phyloP scores from a whole-genome alignment of 1,140 invertebrate species.

The Drosophila orena region DNA sequence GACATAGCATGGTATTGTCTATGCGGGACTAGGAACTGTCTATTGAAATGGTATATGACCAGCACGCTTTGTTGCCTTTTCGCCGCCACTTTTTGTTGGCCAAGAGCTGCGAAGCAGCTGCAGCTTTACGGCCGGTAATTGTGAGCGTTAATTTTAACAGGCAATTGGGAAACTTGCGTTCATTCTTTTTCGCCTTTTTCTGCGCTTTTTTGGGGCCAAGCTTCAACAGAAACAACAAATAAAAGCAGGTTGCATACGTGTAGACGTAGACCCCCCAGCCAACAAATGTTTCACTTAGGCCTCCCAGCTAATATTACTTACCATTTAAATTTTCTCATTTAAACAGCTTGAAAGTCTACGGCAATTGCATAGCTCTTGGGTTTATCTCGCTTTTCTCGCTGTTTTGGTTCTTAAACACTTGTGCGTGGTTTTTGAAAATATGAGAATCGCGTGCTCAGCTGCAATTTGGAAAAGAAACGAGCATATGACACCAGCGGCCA shows the following conservation, averaged over 20 bases:
- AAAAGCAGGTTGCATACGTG: constrained; percentile 4
- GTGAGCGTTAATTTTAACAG: constrained; percentile 51
- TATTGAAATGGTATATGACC: constrained; percentile 43
- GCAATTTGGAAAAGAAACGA: constrained; percentile 51
- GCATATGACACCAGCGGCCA: constrained; percentile 62
- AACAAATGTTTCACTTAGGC: constrained; percentile 7
- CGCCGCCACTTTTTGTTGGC: constrained; percentile 20
- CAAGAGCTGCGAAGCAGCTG: constrained; percentile 51
- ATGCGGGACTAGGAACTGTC: constrained; percentile 26
- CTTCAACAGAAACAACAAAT: not conserved
- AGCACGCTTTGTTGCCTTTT: constrained; percentile 38
- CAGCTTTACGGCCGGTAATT: constrained; percentile 41
- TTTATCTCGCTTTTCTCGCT: constrained; percentile 4
- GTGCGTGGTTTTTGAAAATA: constrained; percentile 30
- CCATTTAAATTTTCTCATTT: constrained; percentile 6
- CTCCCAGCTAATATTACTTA: constrained; percentile 6
- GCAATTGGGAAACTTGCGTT: constrained; percentile 46
- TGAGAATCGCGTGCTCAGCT: constrained; percentile 62
- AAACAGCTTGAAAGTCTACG: constrained; percentile 11
- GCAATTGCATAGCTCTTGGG: constrained; percentile 11
- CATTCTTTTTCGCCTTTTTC: constrained; percentile 27
- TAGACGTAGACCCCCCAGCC: constrained; percentile 19
- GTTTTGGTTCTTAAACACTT: constrained; percentile 10
- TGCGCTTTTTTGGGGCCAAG: not conserved
- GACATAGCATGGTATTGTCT: constrained; percentile 34